Conservation (phyloP, 2,797 vertebrate genomes). For the Poeciliopsis infans region DNA sequence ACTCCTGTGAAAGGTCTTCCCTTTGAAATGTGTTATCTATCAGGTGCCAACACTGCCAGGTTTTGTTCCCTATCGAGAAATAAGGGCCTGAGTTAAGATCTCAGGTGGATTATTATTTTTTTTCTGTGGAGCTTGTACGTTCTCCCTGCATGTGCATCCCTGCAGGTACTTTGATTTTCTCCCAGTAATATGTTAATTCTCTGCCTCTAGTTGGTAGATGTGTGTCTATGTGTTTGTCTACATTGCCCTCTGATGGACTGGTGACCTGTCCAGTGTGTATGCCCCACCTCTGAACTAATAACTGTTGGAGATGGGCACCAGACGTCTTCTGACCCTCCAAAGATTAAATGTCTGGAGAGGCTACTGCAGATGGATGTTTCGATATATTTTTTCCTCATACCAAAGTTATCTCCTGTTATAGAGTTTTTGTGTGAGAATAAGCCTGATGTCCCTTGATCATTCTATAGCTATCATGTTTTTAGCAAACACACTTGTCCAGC, state of each 20-base stretch:
- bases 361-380: neutral
- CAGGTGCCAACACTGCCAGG: neutral
- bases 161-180: neutral
- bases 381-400: neutral
- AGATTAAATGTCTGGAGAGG: neutral
- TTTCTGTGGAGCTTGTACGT: neutral
- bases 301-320: neutral
- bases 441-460: neutral
- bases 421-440: neutral
- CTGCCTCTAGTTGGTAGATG: neutral
- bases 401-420: neutral
- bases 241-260: neutral
- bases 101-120: neutral
- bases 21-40: neutral
- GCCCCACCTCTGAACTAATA: neutral
- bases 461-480: neutral
- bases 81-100: neutral
- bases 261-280: neutral
- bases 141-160: neutral
- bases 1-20: neutral
- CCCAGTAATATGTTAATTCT: neutral
- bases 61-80: neutral
- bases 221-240: neutral
- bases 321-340: neutral
- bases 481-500: neutral